Percentiles rank a stretch among this genome's conserved stretches.
phyloP scores from a whole-genome alignment of 1,140 invertebrate genomes.

The Penaeus vannamei region DNA sequence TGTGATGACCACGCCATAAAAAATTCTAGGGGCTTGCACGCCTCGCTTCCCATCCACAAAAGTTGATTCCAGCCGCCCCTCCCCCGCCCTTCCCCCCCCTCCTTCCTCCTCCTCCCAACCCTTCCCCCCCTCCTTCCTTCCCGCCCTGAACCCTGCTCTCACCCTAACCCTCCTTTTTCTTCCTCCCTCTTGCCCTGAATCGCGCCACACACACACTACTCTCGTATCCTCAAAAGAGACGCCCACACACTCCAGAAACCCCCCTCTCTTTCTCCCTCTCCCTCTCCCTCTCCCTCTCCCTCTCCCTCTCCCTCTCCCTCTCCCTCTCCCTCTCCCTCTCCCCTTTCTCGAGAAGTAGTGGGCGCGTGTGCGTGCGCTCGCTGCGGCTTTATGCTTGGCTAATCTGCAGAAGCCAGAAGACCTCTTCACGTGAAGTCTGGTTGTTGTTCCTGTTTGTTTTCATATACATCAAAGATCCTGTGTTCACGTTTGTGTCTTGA shows the following conservation, averaged over 20 bases:
- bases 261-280: not conserved
- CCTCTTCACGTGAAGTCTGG: too few species aligned
- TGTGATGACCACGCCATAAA: too few species aligned
- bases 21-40: too few species aligned
- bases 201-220: too few species aligned
- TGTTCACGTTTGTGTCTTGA: too few species aligned
- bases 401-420: too few species aligned
- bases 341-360: not conserved
- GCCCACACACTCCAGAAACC: not conserved
- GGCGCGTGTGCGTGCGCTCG: too few species aligned
- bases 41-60: not conserved
- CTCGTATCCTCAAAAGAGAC: too few species aligned
- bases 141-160: not conserved
- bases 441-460: too few species aligned
- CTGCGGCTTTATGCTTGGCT: too few species aligned
- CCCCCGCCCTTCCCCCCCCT: not conserved
- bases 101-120: not conserved
- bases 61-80: not conserved
- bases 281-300: not conserved
- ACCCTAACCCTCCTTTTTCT: not conserved
- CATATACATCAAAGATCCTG: too few species aligned
- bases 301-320: not conserved
- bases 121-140: not conserved
- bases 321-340: not conserved
- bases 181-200: not conserved